A percentile compares a stretch with the other conserved stretches of the same genome.
Evolutionary conservation across 1,140 invertebrate species (phyloP).

Genomic region (Drosophila biarmipes): DNA sequence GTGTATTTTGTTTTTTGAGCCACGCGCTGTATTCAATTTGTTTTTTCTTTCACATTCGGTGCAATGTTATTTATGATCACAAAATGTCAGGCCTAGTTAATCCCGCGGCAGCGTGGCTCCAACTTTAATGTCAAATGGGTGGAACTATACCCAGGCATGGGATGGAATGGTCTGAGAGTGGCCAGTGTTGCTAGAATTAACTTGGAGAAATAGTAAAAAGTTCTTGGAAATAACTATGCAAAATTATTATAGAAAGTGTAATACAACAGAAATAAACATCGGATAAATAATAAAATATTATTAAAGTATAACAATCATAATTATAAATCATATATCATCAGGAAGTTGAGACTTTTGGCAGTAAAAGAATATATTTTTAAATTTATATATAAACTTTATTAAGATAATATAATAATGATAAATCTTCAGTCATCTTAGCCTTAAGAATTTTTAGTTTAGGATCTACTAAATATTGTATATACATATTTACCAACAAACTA

Average conservation of each 20-base stretch:
- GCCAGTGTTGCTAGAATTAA: not conserved
- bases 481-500: not conserved
- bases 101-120: conserved; percentile 18
- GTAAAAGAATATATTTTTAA: too few species aligned
- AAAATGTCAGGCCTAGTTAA: conserved; percentile 48
- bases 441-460: too few species aligned
- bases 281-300: too few species aligned
- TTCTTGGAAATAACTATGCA: not conserved
- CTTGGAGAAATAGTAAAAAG: not conserved
- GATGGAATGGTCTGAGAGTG: not conserved
- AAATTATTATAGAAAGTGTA: too few species aligned
- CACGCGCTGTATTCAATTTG: conserved; percentile 28
- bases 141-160: conserved; percentile 10
- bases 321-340: too few species aligned
- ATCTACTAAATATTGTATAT: too few species aligned
- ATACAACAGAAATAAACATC: too few species aligned
- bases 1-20: conserved; percentile 4
- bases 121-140: conserved; percentile 42
- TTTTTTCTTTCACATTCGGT: conserved; percentile 31
- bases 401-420: too few species aligned
- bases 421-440: too few species aligned
- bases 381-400: too few species aligned
- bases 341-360: too few species aligned
- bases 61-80: conserved; percentile 40
- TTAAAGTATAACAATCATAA: too few species aligned